A percentile compares a stretch with the other conserved stretches of the same genome.
Conservation (phyloP, 2,797 vertebrate species). For the Hylomyscus alleni region DNA sequence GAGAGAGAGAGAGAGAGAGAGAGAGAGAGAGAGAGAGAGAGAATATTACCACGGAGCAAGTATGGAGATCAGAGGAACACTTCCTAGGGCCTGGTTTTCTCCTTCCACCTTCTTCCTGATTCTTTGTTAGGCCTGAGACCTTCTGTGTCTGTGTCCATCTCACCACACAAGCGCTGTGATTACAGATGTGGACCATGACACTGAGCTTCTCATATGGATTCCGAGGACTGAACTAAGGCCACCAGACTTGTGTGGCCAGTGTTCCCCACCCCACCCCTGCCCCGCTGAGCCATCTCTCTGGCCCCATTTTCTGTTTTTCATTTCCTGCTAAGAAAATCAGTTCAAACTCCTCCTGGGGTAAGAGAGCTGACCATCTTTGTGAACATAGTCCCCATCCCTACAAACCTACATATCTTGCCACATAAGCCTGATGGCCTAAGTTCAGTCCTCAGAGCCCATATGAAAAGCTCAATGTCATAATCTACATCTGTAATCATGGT, state of each 20-base stretch:
- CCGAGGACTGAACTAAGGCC: background rate
- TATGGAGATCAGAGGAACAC: background rate
- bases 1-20: background rate
- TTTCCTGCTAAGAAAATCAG: conserved; percentile 18
- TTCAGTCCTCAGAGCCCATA: background rate
- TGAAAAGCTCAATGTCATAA: background rate
- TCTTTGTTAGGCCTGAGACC: background rate
- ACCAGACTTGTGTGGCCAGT: background rate
- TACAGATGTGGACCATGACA: background rate
- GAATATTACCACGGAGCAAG: background rate
- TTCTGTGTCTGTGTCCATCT: background rate
- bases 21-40: background rate
- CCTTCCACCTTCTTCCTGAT: background rate
- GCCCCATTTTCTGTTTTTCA: background rate
- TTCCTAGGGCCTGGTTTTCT: background rate
- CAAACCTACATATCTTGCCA: background rate
- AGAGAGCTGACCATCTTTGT: background rate
- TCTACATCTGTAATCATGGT: background rate
- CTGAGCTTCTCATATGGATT: background rate
- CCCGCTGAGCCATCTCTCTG: background rate
- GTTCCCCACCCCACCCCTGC: background rate
- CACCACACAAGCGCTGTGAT: background rate
- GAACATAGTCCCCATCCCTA: background rate
- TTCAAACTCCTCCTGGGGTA: background rate
- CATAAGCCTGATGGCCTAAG: background rate